Evolutionary conservation across 1,140 invertebrate species (phyloP), one percentile per base, ranked within the genome.

Genomic region (Melanaphis sacchari): DNA sequence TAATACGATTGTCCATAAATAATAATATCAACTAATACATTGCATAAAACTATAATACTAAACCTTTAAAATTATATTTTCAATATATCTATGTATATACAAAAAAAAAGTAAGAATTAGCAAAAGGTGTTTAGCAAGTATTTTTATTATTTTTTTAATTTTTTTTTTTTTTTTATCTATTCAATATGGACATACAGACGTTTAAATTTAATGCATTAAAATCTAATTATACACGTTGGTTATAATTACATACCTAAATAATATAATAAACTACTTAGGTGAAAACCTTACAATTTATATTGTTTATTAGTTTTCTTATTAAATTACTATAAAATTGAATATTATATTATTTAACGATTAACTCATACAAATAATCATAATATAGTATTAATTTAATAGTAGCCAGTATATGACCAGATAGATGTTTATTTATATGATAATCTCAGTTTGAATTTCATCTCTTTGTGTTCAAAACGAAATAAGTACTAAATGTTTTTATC

Each of bases 21-120:
- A 76, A 76, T 76, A n/a, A n/a, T n/a, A 76, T 76, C n/a, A n/a
- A 18, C 59, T 76, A n/a, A 76, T n/a, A 76, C n/a, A 76, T 76
- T n/a, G 15, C 31, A 76, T 76, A n/a, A n/a, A 76, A 6, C n/a
- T 76, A n/a, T n/a, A 66, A 66, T 66, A 5, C 15, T 66, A 18
- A 9, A n/a, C 15, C 31, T 66, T 18, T n/a, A 15, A n/a, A 11
- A 76, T 76, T 76, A n/a, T 76, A n/a, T 76, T 18, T 15, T 76
- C 5, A n/a, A 49, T 49, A 18, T 18, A 76, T 76, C 6, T n/a
- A 76, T 36, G 31, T 76, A 76, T n/a, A n/a, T n/a, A 6, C n/a
- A 76, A n/a, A n/a, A 6, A 76, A 76, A n/a, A n/a, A 15, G 31
- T 66, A 31, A 0, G n/a, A 15, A n/a, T 76, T 76, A 76, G 15